Percentiles rank a stretch among this genome's conserved stretches.
phyloP scores from a whole-genome alignment of 2,113 vertebrate genomes.

The Hemiscyllium ocellatum region DNA sequence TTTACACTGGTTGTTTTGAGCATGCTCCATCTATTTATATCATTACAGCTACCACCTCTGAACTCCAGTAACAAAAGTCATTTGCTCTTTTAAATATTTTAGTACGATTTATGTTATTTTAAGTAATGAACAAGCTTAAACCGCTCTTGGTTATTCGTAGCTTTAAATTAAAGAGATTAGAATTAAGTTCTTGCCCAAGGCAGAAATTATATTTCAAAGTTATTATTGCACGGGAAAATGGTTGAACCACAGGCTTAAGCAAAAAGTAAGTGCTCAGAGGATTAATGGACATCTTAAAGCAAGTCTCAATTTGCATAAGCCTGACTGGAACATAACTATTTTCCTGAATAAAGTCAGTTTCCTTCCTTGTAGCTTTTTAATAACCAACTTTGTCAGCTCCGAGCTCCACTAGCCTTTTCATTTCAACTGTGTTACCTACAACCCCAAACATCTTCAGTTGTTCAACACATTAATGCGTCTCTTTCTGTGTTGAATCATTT shows the following conservation, averaged over 20 bases:
- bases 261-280: constrained; percentile 79
- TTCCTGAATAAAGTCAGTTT: constrained; percentile 80
- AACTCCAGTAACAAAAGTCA: constrained; percentile 11
- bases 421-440: constrained; percentile 71
- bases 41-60: neutral
- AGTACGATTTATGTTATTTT: neutral
- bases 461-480: constrained; percentile 79
- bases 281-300: constrained; percentile 85
- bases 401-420: constrained; percentile 77
- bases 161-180: constrained; percentile 10
- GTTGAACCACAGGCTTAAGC: constrained; percentile 72
- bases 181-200: neutral
- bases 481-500: constrained; percentile 94
- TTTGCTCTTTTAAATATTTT: constrained; percentile 8
- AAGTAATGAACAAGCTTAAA: neutral
- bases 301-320: constrained; percentile 71
- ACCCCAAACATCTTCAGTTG: constrained; percentile 86
- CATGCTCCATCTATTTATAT: constrained; percentile 10
- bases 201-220: constrained; percentile 32
- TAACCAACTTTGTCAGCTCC: constrained; percentile 84
- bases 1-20: neutral
- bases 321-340: constrained; percentile 79
- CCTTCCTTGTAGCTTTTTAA: constrained; percentile 92
- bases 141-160: neutral
- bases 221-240: neutral